A percentile compares a stretch with the other conserved stretches of the same genome.
Evolutionary conservation across 1,140 invertebrate genomes (phyloP).

Genomic region (Lysiphlebus fabarum): DNA sequence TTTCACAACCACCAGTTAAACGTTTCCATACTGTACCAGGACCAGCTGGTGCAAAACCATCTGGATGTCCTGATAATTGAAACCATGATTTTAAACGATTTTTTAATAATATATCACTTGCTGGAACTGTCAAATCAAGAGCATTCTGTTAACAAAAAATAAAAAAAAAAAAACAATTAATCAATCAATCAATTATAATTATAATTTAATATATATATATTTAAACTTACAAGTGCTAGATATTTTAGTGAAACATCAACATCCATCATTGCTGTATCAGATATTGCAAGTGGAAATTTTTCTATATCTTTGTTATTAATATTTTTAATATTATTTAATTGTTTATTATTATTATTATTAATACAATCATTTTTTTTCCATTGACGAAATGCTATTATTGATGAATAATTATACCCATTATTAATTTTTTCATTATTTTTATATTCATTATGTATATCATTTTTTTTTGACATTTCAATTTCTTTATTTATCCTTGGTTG

Average conservation of each 20-base stretch:
- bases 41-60: conserved; percentile 88
- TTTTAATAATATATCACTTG: conserved; percentile 81
- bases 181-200: not conserved
- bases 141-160: conserved; percentile 74
- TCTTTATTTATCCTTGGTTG: too few species aligned
- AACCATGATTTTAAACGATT: conserved; percentile 80
- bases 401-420: conserved; percentile 30
- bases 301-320: conserved; percentile 35
- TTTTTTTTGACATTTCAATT: too few species aligned
- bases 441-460: too few species aligned
- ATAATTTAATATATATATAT: not conserved
- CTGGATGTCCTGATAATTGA: conserved; percentile 89
- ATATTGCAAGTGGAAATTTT: conserved; percentile 42
- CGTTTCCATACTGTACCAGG: conserved; percentile 94
- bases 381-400: conserved; percentile 39
- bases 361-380: conserved; percentile 36
- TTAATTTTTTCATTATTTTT: too few species aligned
- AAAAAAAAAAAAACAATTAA: conserved; percentile 16
- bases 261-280: conserved; percentile 42
- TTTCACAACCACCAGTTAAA: conserved; percentile 66
- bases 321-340: conserved; percentile 7
- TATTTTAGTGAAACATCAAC: conserved; percentile 47
- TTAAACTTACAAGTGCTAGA: conserved; percentile 41
- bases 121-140: conserved; percentile 85
- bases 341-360: conserved; percentile 26